Evolutionary conservation across 2,797 vertebrate species (phyloP).

Genomic region (Cynopterus sphinx): DNA sequence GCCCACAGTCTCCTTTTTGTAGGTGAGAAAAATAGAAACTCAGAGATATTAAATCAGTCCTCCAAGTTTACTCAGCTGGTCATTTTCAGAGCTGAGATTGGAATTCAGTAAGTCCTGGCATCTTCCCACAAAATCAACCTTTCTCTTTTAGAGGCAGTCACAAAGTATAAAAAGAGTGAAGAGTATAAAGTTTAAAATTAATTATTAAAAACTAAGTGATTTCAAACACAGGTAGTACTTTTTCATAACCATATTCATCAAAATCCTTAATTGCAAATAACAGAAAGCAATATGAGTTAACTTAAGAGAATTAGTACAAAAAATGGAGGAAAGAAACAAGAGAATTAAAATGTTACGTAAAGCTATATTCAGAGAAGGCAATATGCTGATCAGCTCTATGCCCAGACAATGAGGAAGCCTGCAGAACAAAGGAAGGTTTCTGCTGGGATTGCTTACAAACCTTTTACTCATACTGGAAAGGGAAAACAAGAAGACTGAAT

Average conservation of each 20-base stretch:
- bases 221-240: background rate
- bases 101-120: background rate
- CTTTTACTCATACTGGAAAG: too few relatives aligned
- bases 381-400: too few relatives aligned
- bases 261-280: slow-evolving; percentile 5
- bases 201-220: background rate
- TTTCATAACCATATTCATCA: background rate
- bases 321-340: too few relatives aligned
- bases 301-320: background rate
- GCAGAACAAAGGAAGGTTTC: too few relatives aligned
- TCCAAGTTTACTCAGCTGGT: background rate
- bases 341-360: too few relatives aligned
- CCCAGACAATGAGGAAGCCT: too few relatives aligned
- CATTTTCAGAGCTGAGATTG: background rate
- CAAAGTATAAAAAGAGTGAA: background rate
- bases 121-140: background rate
- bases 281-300: background rate
- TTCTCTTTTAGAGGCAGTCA: background rate
- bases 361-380: too few relatives aligned
- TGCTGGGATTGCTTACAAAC: too few relatives aligned
- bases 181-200: background rate
- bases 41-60: background rate
- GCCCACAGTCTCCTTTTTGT: background rate
- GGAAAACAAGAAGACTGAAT: too few relatives aligned
- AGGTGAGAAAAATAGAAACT: background rate